Percentiles rank a stretch among this genome's conserved stretches.
Conservation (phyloP, 2,113 vertebrate species). For the Fregetta grallaria region DNA sequence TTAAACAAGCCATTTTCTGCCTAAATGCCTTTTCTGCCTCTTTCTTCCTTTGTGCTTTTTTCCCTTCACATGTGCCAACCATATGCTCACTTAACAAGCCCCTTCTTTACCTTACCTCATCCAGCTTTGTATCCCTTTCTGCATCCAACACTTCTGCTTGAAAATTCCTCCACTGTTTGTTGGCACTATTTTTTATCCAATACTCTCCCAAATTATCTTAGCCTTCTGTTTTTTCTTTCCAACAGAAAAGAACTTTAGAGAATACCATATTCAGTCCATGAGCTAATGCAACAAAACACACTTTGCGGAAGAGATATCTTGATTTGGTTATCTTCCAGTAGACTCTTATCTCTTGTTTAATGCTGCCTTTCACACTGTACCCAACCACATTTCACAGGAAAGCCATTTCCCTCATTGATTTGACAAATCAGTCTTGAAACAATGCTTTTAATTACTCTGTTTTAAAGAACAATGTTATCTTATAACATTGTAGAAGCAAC, state of each 20-base stretch:
- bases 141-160: not conserved
- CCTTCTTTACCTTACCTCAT: not conserved
- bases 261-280: not conserved
- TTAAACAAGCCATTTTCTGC: not conserved
- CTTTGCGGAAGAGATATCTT: not conserved
- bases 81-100: not conserved
- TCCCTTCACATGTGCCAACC: not conserved
- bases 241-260: not conserved
- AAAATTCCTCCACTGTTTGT: not conserved
- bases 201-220: not conserved
- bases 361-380: not conserved
- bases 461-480: not conserved
- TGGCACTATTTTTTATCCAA: not conserved
- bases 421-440: not conserved
- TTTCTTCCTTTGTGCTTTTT: not conserved
- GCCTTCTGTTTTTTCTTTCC: not conserved
- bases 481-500: not conserved
- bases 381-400: not conserved
- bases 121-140: not conserved
- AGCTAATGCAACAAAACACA: not conserved
- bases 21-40: not conserved
- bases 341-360: not conserved
- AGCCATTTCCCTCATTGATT: not conserved
- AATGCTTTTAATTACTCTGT: not conserved
- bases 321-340: not conserved